These are phyloP conservation scores for Tapirus terrestris DNA, from an alignment of 2,113 vertebrate genomes.

Conservation along the genomic window DNA sequence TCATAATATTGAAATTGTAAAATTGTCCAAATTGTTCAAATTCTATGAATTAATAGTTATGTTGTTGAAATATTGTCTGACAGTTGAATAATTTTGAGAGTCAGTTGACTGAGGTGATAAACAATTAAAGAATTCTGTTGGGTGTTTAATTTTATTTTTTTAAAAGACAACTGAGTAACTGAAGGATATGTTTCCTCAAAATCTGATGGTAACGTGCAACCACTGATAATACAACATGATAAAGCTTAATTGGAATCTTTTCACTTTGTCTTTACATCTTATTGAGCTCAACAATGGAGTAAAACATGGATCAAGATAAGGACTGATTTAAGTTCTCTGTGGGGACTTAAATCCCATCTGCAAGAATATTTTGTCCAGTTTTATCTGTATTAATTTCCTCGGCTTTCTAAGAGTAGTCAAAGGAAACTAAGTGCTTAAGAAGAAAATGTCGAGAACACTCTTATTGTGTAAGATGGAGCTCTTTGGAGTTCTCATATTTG, in stretches of 20 bases:
- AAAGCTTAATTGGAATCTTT: background rate
- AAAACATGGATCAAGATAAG: background rate
- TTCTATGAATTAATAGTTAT: background rate
- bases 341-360: background rate
- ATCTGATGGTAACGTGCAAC: background rate
- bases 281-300: background rate
- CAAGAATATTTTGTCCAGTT: slow-evolving; percentile 22
- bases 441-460: background rate
- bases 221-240: background rate
- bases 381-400: slow-evolving; percentile 36
- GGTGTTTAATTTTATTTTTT: background rate
- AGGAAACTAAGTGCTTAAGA: background rate
- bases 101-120: background rate
- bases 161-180: background rate
- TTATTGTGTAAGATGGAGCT: background rate
- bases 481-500: background rate
- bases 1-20: background rate
- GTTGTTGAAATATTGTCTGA: background rate
- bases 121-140: slow-evolving; percentile 8
- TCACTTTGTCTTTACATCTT: slow-evolving; percentile 37
- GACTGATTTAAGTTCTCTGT: background rate
- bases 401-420: slow-evolving; percentile 36
- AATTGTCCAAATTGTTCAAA: background rate
- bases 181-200: slow-evolving; percentile 37
- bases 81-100: background rate